A percentile compares a stretch with the other conserved stretches of the same genome.
These are phyloP conservation scores for Nemopilema nomurai DNA, from an alignment of 30 jellyfish, hydroid and myxozoan genomes.

Conservation along the genomic window DNA sequence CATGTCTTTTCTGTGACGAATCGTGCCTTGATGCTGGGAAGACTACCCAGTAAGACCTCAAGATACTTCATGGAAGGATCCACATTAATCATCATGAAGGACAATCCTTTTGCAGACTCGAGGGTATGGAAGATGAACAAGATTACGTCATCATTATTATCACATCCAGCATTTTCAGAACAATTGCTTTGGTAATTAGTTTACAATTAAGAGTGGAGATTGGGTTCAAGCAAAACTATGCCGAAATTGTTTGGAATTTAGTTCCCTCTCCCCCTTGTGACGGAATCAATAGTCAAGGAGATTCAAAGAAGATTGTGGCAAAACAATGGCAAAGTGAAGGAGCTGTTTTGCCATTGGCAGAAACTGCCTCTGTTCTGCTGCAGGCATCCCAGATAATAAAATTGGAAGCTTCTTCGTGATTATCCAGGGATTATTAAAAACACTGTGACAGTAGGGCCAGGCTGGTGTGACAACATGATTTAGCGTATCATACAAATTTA, in stretches of 20 bases:
- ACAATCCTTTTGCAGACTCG: conserved; percentile 36
- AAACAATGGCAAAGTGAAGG: too few relatives aligned
- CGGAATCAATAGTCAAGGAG: neutral
- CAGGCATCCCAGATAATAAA: too few relatives aligned
- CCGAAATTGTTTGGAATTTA: neutral
- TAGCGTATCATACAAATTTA: too few relatives aligned
- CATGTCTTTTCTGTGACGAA: conserved; percentile 61
- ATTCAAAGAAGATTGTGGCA: neutral
- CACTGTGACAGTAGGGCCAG: too few relatives aligned
- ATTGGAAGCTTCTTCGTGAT: too few relatives aligned
- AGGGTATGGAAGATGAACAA: conserved; percentile 12
- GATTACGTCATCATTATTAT: neutral
- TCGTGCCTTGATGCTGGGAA: conserved; percentile 76
- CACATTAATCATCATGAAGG: conserved; percentile 47
- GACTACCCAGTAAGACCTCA: conserved; percentile 75
- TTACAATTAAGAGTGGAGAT: neutral
- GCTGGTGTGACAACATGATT: too few relatives aligned
- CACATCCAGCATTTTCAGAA: neutral
- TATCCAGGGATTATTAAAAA: too few relatives aligned
- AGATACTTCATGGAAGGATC: conserved; percentile 88
- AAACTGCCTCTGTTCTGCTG: too few relatives aligned
- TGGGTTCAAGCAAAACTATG: neutral
- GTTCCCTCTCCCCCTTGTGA: neutral
- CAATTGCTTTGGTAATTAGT: neutral
- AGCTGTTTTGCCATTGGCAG: too few relatives aligned